Evolutionary conservation across 2,797 vertebrate species (phyloP), one percentile per base, ranked within the genome.

Genomic region (Paguma larvata): DNA sequence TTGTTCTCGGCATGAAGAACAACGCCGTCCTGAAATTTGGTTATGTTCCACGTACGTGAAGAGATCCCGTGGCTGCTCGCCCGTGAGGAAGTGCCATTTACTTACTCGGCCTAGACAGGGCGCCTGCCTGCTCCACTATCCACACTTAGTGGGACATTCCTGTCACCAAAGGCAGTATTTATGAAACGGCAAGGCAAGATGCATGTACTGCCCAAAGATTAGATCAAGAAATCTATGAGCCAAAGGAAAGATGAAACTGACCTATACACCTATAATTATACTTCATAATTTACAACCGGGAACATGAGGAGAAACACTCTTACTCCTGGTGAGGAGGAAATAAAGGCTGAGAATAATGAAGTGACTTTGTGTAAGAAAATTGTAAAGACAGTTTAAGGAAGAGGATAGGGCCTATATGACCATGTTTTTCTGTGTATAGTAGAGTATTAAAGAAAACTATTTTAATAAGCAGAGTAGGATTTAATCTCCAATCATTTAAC

Each of bases 181-280:
- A 82, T 14, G 46, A 92, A 67, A 89, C 15, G 67, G 65, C 79
- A 92, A 79, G 72, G 73, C 56, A 80, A 96, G 65, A 83, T 48
- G 70, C 83, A 63, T 4, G 30, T 21, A 51, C 62, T 48, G 23
- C 34, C 62, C n/a, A 82, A 73, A 32, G 73, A 80, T 85, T 27
- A 73, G n/a, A 65, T 19, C 46, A 85, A 79, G 44, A 72, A 72
- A 48, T 63, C 56, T 51, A 87, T 15, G n/a, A n/a, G 75, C 56
- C 59, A 38, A 67, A 32, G 44, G 12, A 94, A 79, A 65, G 59
- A 75, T 27, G n/a, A 94, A 70, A 12, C 62, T 9, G 10, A 23
- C 72, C 78, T 44, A 51, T 15, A 44, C 13, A 14, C 7, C 23
- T 67, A 23, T 19, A 48, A 86, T 44, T 82, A 67, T 2, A 85